Evolutionary conservation across 2,888 invertebrate species (phyloP).

Genomic region (Molanna angustata): DNA sequence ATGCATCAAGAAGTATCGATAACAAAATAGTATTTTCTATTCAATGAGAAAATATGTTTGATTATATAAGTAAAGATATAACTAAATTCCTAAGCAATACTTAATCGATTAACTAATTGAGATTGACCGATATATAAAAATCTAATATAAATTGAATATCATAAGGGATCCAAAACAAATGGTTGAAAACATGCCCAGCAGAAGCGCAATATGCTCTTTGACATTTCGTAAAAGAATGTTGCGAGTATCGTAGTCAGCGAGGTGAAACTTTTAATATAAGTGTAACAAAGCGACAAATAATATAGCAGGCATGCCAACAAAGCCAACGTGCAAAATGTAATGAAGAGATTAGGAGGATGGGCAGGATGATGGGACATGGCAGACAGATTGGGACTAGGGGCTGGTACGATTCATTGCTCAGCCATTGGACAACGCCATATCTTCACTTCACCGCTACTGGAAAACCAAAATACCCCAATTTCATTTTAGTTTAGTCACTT

Average conservation of each 20-base stretch:
- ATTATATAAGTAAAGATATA: too few species aligned
- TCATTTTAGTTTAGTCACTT: conserved; percentile 3
- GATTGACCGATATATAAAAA: too few species aligned
- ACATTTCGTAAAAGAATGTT: conserved; percentile 1
- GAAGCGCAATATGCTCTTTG: not conserved
- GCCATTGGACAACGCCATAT: conserved; percentile 55
- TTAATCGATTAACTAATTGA: too few species aligned
- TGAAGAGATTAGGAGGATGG: conserved; percentile 16
- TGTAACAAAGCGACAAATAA: not conserved
- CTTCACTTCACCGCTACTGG: conserved; percentile 71
- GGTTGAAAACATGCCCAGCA: conserved; percentile 9
- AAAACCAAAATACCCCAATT: conserved; percentile 41
- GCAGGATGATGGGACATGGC: conserved; percentile 21
- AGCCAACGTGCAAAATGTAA: conserved; percentile 29
- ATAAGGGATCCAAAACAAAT: conserved; percentile 1
- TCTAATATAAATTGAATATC: too few species aligned
- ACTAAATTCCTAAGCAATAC: too few species aligned
- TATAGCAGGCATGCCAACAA: conserved; percentile 19
- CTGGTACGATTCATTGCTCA: conserved; percentile 45
- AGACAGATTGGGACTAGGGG: conserved; percentile 32
- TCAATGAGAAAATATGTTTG: too few species aligned
- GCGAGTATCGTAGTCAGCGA: conserved; percentile 3
- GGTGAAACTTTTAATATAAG: not conserved
- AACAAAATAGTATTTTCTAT: too few species aligned
- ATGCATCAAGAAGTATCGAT: too few species aligned